Conservation (phyloP, 2,797 vertebrate species). For the Furcifer pardalis region DNA sequence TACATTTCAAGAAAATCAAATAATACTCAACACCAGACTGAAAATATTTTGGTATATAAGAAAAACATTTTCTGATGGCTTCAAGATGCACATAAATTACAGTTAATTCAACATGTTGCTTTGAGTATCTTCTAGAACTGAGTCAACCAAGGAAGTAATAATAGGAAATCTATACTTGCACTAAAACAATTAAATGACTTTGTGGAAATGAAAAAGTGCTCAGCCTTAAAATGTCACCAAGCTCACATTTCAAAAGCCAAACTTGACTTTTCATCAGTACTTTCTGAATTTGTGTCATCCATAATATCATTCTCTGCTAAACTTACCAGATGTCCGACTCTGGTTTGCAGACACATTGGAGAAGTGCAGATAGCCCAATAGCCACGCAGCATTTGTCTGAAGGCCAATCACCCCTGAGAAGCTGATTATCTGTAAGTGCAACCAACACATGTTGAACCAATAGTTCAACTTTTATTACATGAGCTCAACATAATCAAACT, state of each 20-base stretch:
- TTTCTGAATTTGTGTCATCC: background rate
- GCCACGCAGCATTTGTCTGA: slow-evolving; percentile 91
- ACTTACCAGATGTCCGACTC: slow-evolving; percentile 87
- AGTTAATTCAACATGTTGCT: background rate
- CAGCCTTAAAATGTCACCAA: background rate
- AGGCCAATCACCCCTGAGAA: slow-evolving; percentile 91
- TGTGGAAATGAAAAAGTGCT: no score
- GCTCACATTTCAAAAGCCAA: no score
- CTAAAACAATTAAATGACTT: background rate
- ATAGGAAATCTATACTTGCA: background rate
- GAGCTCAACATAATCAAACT: background rate
- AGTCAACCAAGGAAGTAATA: background rate
- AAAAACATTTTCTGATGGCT: background rate
- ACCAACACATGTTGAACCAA: slow-evolving; percentile 16
- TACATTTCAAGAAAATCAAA: background rate
- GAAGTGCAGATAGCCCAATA: slow-evolving; percentile 89
- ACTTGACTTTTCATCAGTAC: background rate
- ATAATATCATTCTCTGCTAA: background rate
- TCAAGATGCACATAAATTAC: background rate
- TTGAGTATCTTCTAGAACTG: background rate
- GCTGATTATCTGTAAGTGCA: slow-evolving; percentile 81
- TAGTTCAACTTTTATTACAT: background rate
- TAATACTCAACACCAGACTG: background rate
- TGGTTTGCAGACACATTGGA: slow-evolving; percentile 86
- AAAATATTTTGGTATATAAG: background rate